Percentiles rank a stretch among this genome's conserved stretches.
Conservation (phyloP, 2,113 vertebrate species). For the Pygoscelis antarcticus region DNA sequence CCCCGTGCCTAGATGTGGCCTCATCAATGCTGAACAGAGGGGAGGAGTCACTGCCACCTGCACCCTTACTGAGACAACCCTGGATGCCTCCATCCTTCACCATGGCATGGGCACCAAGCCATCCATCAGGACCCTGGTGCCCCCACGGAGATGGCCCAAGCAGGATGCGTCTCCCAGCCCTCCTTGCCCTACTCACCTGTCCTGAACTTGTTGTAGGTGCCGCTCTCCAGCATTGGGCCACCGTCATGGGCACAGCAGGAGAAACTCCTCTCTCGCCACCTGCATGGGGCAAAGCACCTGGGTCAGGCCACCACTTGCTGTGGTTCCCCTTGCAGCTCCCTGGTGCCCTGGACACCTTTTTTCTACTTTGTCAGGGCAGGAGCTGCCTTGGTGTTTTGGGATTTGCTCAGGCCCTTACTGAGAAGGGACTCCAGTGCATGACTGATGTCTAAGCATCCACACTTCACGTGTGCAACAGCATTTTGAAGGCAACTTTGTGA, state of each 20-base stretch:
- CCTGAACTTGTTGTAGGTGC: conserved; percentile 85
- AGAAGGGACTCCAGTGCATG: not conserved
- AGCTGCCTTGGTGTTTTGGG: not conserved
- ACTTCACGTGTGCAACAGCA: not conserved
- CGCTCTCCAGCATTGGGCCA: conserved; percentile 67
- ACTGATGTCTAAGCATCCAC: not conserved
- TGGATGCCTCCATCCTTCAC: not conserved
- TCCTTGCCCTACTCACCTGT: conserved; percentile 71
- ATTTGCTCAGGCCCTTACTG: not conserved
- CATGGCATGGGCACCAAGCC: not conserved
- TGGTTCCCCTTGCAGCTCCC: not conserved
- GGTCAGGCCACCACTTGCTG: not conserved
- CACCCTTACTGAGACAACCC: not conserved
- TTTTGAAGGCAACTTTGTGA: not conserved
- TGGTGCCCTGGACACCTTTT: not conserved
- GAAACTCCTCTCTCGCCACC: conserved; percentile 83
- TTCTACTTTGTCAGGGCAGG: not conserved
- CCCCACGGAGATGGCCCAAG: not conserved
- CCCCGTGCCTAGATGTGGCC: not conserved
- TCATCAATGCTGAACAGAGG: not conserved
- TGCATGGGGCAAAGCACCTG: conserved; percentile 11
- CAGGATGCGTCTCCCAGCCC: not conserved
- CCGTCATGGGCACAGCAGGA: conserved; percentile 72
- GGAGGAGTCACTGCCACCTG: not conserved
- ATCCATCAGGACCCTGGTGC: fast-evolving